These are phyloP conservation scores for Microcaecilia unicolor DNA, from an alignment of 2,797 vertebrate genomes.

Conservation along the genomic window DNA sequence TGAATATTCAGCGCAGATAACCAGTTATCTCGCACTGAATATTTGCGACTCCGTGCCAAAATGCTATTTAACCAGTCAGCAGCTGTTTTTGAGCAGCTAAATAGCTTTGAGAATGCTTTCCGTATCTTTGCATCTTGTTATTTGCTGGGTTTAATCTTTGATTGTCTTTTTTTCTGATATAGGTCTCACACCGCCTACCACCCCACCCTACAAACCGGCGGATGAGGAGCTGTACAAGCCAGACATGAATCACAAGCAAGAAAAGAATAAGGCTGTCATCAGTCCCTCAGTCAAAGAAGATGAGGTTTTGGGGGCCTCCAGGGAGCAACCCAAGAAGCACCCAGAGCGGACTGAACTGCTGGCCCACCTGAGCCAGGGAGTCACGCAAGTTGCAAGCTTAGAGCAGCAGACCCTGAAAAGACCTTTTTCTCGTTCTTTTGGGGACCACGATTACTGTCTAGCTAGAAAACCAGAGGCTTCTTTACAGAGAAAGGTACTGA, in stretches of 20 bases:
- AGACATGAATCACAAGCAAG: conserved; percentile 55
- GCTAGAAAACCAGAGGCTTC: conserved; percentile 51
- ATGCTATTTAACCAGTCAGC: too few relatives aligned
- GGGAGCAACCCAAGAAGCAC: conserved; percentile 67
- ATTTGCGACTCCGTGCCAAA: too few relatives aligned
- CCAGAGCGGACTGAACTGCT: conserved; percentile 89
- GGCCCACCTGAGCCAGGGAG: conserved; percentile 73
- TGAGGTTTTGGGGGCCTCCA: conserved; percentile 28
- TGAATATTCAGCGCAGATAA: too few relatives aligned
- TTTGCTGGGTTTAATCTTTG: too few relatives aligned
- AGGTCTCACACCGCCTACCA: conserved; percentile 96
- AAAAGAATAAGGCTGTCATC: conserved; percentile 22
- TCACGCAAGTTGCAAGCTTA: conserved; percentile 11
- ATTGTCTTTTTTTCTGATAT: too few relatives aligned
- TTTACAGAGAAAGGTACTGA: conserved; percentile 60
- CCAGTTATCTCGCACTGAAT: too few relatives aligned
- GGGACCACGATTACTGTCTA: conserved; percentile 96
- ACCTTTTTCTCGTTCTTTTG: conserved; percentile 67
- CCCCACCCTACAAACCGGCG: conserved; percentile 86
- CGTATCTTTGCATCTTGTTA: too few relatives aligned
- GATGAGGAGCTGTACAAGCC: conserved; percentile 94
- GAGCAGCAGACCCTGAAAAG: conserved; percentile 49
- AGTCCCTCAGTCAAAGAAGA: conserved; percentile 11
- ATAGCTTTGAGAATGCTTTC: too few relatives aligned
- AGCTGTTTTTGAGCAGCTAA: too few relatives aligned